These are phyloP conservation scores for Aromia moschata DNA, from an alignment of 2,888 invertebrate genomes.

Conservation along the genomic window DNA sequence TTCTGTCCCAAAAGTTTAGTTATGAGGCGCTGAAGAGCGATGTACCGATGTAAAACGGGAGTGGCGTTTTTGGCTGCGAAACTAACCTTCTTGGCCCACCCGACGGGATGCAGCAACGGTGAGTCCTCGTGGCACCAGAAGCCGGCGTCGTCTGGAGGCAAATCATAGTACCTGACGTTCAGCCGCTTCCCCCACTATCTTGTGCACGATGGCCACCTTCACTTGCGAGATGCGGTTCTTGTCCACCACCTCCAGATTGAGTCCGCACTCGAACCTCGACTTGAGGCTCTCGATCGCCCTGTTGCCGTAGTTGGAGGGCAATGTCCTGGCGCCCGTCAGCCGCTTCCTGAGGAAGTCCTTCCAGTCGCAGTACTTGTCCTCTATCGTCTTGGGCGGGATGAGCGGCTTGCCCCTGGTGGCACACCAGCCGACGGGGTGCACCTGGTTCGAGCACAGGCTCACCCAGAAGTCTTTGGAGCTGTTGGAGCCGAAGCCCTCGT, in stretches of 20 bases:
- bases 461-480: constrained; percentile 95
- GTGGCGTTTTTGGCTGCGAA: no score
- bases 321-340: constrained; percentile 92
- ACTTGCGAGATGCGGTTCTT: constrained; percentile 94
- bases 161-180: constrained; percentile 89
- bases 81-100: constrained; percentile 82
- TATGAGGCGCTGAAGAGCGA: no score
- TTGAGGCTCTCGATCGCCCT: constrained; percentile 86
- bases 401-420: constrained; percentile 94
- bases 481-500: constrained; percentile 93
- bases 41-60: no score
- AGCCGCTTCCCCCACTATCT: constrained; percentile 92
- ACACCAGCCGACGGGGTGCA: constrained; percentile 99
- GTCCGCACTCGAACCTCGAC: constrained; percentile 81
- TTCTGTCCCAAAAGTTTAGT: no score
- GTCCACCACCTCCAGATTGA: constrained; percentile 93
- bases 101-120: constrained; percentile 92
- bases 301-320: constrained; percentile 91
- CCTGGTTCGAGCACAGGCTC: constrained; percentile 90
- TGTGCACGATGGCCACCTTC: constrained; percentile 86
- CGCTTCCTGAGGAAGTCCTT: constrained; percentile 92
- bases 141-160: constrained; percentile 80
- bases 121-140: constrained; percentile 99
- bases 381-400: constrained; percentile 92
- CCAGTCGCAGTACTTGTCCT: constrained; percentile 95